Evolutionary conservation across 2,888 invertebrate species (phyloP), one percentile per base, ranked within the genome.

Genomic region (Noctuana brunneofusca): DNA sequence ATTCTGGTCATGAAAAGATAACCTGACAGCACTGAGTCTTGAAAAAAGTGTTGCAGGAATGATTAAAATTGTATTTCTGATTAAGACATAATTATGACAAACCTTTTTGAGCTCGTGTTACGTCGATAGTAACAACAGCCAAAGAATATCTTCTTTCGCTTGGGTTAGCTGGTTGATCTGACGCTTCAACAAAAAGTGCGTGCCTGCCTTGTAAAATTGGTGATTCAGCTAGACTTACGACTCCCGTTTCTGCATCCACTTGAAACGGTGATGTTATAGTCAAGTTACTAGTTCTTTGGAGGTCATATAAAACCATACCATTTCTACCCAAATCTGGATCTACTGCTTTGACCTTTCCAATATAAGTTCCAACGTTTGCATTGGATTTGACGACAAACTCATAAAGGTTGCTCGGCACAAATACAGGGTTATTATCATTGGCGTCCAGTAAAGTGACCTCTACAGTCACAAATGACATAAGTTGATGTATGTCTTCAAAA

Each of bases 351-450:
- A 97, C 95, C 80, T 94, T 94, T 1, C 97, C 97, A 43, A 97
- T 93, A 24, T 93, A 89, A n/a, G 95, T 93, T 0, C 95, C 96
- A 32, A 95, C 84, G 65, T 93, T 92, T 0, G 94, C 93, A 64
- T 95, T 94, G 0, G 94, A 94, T 60, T 94, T 94, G 0, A 96
- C 93, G 54, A 92, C 88, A 73, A 97, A 96, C 75, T 96, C 96
- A 73, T 97, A 97, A 4, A 97, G 89, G 81, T 97, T 97, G 62
- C 94, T 95, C 3, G 96, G 96, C 22, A 96, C 93, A 75, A 97
- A 98, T 24, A 94, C 94, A 0, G 98, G 98, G 71, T 96, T 96
- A 74, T 98, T 97, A 78, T 98, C 98, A 78, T 98, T 98, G 14
- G 97, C 96, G 78, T 98, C 98, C 0, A 96, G 88, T 24, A 98